A percentile compares a stretch with the other conserved stretches of the same genome.
phyloP scores from a whole-genome alignment of 2,888 invertebrate species.

The Drosophila rubida region DNA sequence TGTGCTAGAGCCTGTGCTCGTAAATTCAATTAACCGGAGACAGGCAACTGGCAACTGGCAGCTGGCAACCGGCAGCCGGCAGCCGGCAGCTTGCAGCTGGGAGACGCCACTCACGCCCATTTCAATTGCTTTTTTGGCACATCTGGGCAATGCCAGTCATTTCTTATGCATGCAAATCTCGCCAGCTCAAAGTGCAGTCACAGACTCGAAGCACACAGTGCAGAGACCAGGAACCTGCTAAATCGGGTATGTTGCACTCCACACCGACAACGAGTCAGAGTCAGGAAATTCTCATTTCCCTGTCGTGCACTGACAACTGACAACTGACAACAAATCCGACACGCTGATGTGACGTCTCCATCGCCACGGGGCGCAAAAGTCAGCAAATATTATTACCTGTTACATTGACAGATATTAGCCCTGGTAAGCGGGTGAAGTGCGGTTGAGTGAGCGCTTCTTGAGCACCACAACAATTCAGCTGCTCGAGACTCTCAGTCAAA shows the following conservation, averaged over 20 bases:
- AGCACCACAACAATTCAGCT: not conserved
- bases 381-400: slow-evolving; percentile 19
- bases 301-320: slow-evolving; percentile 32
- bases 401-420: slow-evolving; percentile 29
- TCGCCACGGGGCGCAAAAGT: not conserved
- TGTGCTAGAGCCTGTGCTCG: too few relatives aligned
- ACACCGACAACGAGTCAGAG: not conserved
- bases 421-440: not conserved
- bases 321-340: not conserved
- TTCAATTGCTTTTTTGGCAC: not conserved
- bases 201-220: too few relatives aligned
- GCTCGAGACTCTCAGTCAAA: slow-evolving; percentile 9
- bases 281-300: slow-evolving; percentile 46
- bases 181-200: slow-evolving; percentile 52
- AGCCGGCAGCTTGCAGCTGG: too few relatives aligned
- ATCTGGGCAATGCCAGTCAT: slow-evolving; percentile 40
- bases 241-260: too few relatives aligned
- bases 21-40: slow-evolving; percentile 12
- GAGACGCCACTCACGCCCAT: too few relatives aligned
- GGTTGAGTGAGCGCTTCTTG: slow-evolving; percentile 7
- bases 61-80: too few relatives aligned
- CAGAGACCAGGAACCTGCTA: too few relatives aligned
- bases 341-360: not conserved
- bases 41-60: too few relatives aligned
- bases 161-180: slow-evolving; percentile 65